Base-by-base conservation (phyloP, 1,140 invertebrate species). In the Dryas iulia region DNA sequence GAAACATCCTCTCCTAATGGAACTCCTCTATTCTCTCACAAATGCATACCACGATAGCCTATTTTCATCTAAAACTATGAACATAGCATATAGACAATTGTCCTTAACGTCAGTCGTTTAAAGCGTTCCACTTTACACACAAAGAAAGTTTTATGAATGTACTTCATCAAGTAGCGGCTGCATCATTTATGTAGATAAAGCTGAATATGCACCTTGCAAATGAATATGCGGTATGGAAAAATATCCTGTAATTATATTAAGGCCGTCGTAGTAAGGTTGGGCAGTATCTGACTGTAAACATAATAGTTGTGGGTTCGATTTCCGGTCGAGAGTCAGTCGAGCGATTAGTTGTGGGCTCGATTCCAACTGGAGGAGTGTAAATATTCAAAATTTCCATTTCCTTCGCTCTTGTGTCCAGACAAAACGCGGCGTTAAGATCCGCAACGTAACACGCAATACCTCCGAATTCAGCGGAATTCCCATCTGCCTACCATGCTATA, bases 1-100 rank as follows among this genome's bases (percentile, higher is more conserved):
- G 31, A 57, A 66, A 65, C 58, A n/a, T 65, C 59, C 6, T 56
- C 63, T 28, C 47, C 57, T 71, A 71, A 71, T 71, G 69, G 69
- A 71, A 66, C 57, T 73, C 47, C 72, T 67, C 64, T 33, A 59
- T 62, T 64, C 47, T 71, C 62, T 64, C 59, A 70, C 68, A 78
- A 85, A 83, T 82, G 79, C 73, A 83, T 82, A 72, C 69, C 73
- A 80, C 75, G 74, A 84, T 81, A 80, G 76, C 74, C 76, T 83
- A 80, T 83, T 84, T 79, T 74, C 80, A 79, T 79, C 68, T 65
- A 61, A 74, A 83, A 83, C 81, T 74, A 72, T 76, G 74, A 79
- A 69, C 69, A 59, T 62, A 75, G 74, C 77, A 77, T 68, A 77
- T 71, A 82, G 76, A 84, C 82, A 83, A 84, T 86, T 77, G 80